phyloP scores from a whole-genome alignment of 1,140 invertebrate species.

The Epicauta chinensis region DNA sequence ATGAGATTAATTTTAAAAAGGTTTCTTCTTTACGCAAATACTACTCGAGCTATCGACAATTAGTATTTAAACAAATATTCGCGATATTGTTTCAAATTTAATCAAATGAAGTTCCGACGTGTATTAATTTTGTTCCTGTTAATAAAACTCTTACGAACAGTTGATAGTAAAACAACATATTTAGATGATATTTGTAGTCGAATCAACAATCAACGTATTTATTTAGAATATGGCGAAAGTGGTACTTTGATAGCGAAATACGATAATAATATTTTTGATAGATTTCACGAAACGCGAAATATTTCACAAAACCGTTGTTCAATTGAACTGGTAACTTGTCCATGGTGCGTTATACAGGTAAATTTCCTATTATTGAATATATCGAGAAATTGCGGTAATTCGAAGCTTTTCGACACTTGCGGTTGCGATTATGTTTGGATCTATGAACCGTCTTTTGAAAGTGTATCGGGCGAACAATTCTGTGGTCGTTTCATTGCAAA shows the following conservation, averaged over 20 bases:
- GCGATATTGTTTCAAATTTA: too few species aligned
- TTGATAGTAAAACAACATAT: too few species aligned
- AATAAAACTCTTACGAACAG: too few species aligned
- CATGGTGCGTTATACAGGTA: slow-evolving; percentile 60
- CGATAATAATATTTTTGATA: slow-evolving; percentile 8
- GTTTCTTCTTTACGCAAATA: too few species aligned
- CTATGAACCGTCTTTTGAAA: slow-evolving; percentile 61
- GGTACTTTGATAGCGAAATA: slow-evolving; percentile 40
- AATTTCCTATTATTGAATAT: slow-evolving; percentile 49
- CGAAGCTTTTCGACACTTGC: slow-evolving; percentile 36
- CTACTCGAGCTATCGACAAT: too few species aligned
- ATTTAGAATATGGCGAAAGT: slow-evolving; percentile 54
- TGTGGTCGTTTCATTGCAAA: slow-evolving; percentile 51
- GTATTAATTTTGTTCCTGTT: too few species aligned
- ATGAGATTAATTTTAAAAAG: too few species aligned
- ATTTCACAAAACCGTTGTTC: slow-evolving; percentile 51
- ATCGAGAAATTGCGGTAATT: slow-evolving; percentile 39
- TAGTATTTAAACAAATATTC: too few species aligned
- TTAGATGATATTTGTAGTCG: slow-evolving; percentile 52
- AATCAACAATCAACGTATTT: slow-evolving; percentile 53
- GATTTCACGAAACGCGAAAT: slow-evolving; percentile 8
- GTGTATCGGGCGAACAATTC: slow-evolving; percentile 54
- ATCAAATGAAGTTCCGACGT: too few species aligned
- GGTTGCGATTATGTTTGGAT: slow-evolving; percentile 64
- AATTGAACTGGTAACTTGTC: slow-evolving; percentile 63